Conservation (phyloP, 2,797 vertebrate genomes). For the Potorous gilbertii region DNA sequence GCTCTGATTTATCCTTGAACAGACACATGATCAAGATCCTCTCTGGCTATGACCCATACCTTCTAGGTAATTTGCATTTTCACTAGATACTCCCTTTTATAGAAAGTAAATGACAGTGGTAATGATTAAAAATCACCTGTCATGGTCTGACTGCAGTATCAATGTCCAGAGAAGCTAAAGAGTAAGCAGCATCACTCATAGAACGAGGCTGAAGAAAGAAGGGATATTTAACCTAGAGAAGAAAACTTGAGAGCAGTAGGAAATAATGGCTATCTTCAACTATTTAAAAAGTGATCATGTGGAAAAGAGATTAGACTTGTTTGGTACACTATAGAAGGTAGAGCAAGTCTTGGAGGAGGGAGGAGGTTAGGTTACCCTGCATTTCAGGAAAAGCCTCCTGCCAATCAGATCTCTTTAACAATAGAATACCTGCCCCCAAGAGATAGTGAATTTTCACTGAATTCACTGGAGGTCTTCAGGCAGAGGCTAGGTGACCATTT, state of each 20-base stretch:
- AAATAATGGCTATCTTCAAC: not conserved
- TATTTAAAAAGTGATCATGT: not conserved
- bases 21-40: not conserved
- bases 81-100: not conserved
- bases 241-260: not conserved
- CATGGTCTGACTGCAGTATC: not conserved
- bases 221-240: not conserved
- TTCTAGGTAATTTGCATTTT: not conserved
- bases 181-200: not conserved
- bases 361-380: not conserved
- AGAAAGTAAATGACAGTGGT: not conserved
- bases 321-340: not conserved
- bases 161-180: not conserved
- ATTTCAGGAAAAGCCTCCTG: not conserved
- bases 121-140: not conserved
- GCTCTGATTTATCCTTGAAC: not conserved
- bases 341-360: not conserved
- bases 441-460: not conserved
- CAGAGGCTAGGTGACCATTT: not conserved
- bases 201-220: not conserved
- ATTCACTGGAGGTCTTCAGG: not conserved
- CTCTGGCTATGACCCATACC: not conserved
- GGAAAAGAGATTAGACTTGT: not conserved
- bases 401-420: not conserved
- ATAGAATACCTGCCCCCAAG: not conserved